Conservation (phyloP, 2,113 vertebrate species). For the Empidonax alnorum region DNA sequence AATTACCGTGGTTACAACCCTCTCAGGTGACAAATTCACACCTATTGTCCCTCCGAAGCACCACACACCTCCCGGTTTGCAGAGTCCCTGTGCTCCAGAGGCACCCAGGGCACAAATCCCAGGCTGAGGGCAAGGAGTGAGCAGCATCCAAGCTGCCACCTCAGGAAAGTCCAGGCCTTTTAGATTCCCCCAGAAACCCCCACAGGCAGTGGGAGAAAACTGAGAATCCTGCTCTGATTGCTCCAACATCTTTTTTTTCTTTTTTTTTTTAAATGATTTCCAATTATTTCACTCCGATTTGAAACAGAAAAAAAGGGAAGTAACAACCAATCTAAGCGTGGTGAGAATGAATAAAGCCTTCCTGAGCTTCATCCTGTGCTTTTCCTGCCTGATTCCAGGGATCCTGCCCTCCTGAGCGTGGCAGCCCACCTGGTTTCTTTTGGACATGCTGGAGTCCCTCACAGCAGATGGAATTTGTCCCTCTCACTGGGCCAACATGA, state of each 20-base stretch:
- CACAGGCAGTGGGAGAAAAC: not conserved
- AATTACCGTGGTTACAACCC: not conserved
- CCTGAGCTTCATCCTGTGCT: not conserved
- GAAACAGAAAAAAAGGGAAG: not conserved
- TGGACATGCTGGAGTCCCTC: not conserved
- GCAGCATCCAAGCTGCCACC: not conserved
- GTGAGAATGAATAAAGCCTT: not conserved
- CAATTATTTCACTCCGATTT: fast-evolving
- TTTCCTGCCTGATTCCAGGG: not conserved
- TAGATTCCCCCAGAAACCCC: not conserved
- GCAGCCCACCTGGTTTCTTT: fast-evolving
- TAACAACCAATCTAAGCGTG: not conserved
- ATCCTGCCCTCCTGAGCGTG: not conserved
- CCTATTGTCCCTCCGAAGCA: not conserved
- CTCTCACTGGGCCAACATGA: too few species aligned
- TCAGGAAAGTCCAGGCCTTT: not conserved
- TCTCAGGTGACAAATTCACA: not conserved
- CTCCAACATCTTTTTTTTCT: not conserved
- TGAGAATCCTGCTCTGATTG: not conserved
- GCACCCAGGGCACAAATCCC: not conserved
- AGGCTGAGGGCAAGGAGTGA: fast-evolving
- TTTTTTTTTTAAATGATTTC: not conserved
- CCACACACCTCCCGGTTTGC: not conserved
- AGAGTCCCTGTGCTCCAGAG: not conserved
- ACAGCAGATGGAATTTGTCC: not conserved